Evolutionary conservation across 2,797 vertebrate species (phyloP), one percentile per base, ranked within the genome.

Genomic region (Lithobates pipiens): DNA sequence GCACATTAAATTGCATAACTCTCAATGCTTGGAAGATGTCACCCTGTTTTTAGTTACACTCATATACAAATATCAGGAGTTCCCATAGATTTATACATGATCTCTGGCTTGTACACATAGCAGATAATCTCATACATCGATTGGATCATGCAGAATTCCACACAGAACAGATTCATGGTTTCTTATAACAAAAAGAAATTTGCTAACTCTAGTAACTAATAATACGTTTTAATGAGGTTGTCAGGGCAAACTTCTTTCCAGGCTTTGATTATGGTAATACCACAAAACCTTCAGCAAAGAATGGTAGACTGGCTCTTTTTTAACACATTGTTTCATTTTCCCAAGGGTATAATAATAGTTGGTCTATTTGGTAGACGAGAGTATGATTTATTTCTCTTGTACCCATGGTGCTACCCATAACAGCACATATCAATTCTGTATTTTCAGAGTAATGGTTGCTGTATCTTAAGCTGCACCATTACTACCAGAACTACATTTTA

Each of bases 21-120:
- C 34, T 65, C 27, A 54, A 36, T 27, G 54, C 23, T 67, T 61
- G 10, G 34, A 71, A 63, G 61, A 39, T 50, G 54, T 74, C 70
- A 73, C 83, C 23, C 76, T 80, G 83, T 75, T 80, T 71, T 75
- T 39, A 18, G 63, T 44, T 29, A 42, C 54, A 84, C 65, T 23
- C 46, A 85, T 57, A 32, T 54, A 13, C 42, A 80, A 79, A 65
- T 73, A 73, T 74, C n/a, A 67, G 76, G 50, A 80, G 36, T 18
- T 71, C 54, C 32, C 50, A 77, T 44, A 77, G 69, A 77, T 69
- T 36, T 57, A n/a, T 10, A 63, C 25, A 72, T 36, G 70, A 57
- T 69, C 63, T 18, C 18, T 83, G 32, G 36, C n/a, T 61, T 42
- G 9, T 65, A 74, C 70, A 34, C 50, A 72, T 46, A 70, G 29